Conservation (phyloP, 2,113 vertebrate genomes). For the Excalfactoria chinensis region DNA sequence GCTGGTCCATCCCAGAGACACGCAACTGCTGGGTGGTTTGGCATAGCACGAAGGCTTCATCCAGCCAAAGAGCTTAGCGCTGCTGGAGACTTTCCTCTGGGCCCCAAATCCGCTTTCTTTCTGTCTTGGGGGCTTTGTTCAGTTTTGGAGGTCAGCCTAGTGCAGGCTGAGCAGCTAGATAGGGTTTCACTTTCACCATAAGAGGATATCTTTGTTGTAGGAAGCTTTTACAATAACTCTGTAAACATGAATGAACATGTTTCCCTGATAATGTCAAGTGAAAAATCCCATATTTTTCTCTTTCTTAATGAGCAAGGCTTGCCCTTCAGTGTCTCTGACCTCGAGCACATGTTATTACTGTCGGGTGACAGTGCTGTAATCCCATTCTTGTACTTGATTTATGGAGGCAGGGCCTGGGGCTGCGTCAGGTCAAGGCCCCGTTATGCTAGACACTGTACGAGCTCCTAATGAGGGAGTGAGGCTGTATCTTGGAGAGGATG, state of each 20-base stretch:
- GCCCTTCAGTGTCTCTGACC: slow-evolving; percentile 18
- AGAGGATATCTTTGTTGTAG: background rate
- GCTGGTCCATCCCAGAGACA: background rate
- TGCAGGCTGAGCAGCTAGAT: background rate
- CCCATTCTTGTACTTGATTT: slow-evolving; percentile 48
- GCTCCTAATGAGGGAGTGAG: background rate
- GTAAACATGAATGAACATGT: slow-evolving; percentile 14
- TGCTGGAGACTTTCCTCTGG: background rate
- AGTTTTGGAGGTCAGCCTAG: background rate
- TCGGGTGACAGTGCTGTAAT: background rate
- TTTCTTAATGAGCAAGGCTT: slow-evolving; percentile 30
- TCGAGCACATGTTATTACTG: slow-evolving; percentile 23
- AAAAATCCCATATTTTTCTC: slow-evolving; percentile 37
- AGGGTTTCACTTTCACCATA: background rate
- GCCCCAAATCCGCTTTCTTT: background rate
- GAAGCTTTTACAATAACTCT: slow-evolving; percentile 13
- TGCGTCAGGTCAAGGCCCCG: background rate
- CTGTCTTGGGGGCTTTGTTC: background rate
- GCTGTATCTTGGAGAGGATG: background rate
- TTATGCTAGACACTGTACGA: background rate
- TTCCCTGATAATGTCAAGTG: slow-evolving; percentile 10
- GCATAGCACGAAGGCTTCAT: fast-evolving
- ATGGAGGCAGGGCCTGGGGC: background rate
- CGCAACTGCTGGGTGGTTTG: fast-evolving
- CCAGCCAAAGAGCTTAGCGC: background rate